Percentiles rank a stretch among this genome's conserved stretches.
Evolutionary conservation across 1,140 invertebrate genomes (phyloP).

Genomic region (Thaumetopoea pityocampa): DNA sequence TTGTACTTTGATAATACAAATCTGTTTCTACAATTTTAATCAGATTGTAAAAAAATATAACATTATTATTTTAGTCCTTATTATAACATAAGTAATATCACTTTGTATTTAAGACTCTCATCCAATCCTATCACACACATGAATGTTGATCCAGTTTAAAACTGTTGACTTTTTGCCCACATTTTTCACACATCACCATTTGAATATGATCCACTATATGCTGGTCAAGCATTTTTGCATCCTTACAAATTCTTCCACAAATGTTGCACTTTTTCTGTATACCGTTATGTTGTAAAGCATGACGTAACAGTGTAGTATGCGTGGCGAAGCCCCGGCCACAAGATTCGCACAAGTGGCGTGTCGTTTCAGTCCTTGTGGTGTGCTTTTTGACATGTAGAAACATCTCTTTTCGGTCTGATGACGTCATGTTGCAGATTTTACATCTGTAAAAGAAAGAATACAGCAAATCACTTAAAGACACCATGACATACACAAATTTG

Average conservation of each 20-base stretch:
- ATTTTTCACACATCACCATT: constrained; percentile 53
- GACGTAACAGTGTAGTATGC: constrained; percentile 34
- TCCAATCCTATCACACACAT: constrained; percentile 43
- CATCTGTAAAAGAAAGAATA: constrained; percentile 51
- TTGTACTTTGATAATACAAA: no score
- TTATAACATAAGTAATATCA: no score
- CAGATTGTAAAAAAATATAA: no score
- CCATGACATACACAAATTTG: no score
- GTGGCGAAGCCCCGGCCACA: constrained; percentile 55
- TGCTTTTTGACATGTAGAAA: constrained; percentile 54
- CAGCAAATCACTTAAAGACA: no score
- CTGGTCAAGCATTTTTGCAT: constrained; percentile 27
- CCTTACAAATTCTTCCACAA: constrained; percentile 32
- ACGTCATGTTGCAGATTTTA: constrained; percentile 51
- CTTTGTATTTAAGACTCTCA: no score
- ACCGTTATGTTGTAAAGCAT: constrained; percentile 34
- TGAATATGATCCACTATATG: constrained; percentile 40
- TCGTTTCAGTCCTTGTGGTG: constrained; percentile 25
- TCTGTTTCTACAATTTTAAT: no score
- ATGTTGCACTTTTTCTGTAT: constrained; percentile 29
- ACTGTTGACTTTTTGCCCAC: constrained; percentile 43
- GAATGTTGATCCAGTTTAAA: constrained; percentile 34
- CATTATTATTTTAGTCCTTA: background rate
- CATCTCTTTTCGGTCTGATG: constrained; percentile 43
- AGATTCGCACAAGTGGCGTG: constrained; percentile 51